phyloP scores from a whole-genome alignment of 2,797 vertebrate genomes.

The Labeo calbasu region DNA sequence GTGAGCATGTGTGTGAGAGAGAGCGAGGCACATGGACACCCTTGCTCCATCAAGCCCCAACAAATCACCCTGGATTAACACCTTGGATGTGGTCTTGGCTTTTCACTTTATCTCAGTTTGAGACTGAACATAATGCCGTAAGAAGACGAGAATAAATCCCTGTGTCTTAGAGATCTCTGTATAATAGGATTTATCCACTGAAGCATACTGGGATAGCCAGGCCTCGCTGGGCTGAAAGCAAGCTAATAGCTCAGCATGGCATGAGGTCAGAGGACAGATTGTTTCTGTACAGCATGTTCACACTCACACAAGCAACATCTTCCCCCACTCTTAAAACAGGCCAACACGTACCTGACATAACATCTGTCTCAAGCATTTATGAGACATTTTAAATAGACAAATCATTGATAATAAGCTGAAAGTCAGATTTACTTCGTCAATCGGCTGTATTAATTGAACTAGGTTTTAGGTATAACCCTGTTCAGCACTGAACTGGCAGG shows the following conservation, averaged over 20 bases:
- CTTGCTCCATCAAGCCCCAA: constrained; percentile 42
- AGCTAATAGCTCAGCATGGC: constrained; percentile 49
- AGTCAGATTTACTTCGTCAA: not conserved
- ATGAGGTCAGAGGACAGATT: constrained; percentile 48
- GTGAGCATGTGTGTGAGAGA: not conserved
- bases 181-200: constrained; percentile 59
- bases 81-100: constrained; percentile 46
- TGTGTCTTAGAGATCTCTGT: constrained; percentile 49
- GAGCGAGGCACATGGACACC: constrained; percentile 1
- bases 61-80: constrained; percentile 55
- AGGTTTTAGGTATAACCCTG: no score
- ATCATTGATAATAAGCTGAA: not conserved
- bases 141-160: constrained; percentile 56
- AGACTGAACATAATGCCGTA: constrained; percentile 48
- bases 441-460: not conserved
- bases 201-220: constrained; percentile 48
- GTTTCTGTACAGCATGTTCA: constrained; percentile 8
- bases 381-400: not conserved
- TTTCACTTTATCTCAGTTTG: constrained; percentile 45
- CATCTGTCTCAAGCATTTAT: not conserved
- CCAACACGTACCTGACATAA: constrained; percentile 12
- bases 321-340: constrained; percentile 24
- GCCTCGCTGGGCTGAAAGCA: constrained; percentile 42
- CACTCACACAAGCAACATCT: constrained; percentile 13
- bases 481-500: no score